phyloP scores from a whole-genome alignment of 2,888 invertebrate species.

The Tipula helvola region DNA sequence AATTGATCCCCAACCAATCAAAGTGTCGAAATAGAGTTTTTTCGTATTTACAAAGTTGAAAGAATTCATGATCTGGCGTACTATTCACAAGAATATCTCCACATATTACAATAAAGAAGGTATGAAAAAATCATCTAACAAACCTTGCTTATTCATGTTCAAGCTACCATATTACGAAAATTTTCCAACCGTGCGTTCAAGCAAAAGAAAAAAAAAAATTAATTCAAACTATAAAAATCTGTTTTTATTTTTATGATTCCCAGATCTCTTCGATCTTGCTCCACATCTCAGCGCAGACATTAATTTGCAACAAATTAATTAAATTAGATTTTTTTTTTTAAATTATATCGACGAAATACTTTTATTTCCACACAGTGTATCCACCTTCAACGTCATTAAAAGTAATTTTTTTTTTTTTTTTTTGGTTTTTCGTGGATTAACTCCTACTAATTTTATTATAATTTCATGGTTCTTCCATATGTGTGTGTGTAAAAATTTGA shows the following conservation, averaged over 20 bases:
- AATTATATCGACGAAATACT: background rate
- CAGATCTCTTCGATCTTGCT: background rate
- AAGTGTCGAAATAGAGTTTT: too few species aligned
- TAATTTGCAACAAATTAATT: background rate
- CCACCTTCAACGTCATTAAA: conserved; percentile 4
- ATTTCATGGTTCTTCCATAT: background rate
- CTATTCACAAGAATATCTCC: too few species aligned
- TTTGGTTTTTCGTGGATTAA: background rate
- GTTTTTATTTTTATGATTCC: background rate
- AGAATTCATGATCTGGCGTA: too few species aligned
- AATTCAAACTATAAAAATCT: background rate
- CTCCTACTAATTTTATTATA: background rate
- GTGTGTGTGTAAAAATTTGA: background rate
- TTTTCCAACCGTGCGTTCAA: too few species aligned
- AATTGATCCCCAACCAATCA: too few species aligned
- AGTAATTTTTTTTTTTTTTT: background rate
- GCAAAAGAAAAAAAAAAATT: background rate
- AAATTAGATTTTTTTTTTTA: background rate
- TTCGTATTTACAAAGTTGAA: too few species aligned
- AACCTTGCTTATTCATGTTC: too few species aligned
- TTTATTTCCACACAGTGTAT: background rate
- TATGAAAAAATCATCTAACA: too few species aligned
- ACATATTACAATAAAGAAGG: too few species aligned
- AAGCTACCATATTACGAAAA: too few species aligned
- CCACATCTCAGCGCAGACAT: background rate